phyloP scores from a whole-genome alignment of 2,797 vertebrate species.

The Rhinogobio ventralis region DNA sequence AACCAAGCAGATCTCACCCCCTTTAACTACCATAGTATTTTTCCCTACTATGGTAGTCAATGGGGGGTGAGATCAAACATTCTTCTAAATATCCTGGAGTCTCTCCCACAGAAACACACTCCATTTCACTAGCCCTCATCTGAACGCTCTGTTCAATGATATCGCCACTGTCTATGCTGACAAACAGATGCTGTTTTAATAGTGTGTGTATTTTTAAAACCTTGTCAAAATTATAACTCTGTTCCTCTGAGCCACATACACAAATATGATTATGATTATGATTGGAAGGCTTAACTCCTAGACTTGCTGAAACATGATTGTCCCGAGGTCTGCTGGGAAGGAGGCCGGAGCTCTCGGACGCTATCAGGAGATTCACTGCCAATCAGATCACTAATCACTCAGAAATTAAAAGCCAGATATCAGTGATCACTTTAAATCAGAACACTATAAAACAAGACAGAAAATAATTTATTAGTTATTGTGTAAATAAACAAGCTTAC shows the following conservation, averaged over 20 bases:
- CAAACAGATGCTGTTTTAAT: background rate
- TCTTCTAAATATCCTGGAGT: background rate
- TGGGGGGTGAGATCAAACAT: too few relatives aligned
- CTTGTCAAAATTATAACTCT: background rate
- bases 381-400: too few relatives aligned
- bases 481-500: background rate
- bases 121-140: background rate
- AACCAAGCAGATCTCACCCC: too few relatives aligned
- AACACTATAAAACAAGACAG: background rate
- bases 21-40: too few relatives aligned
- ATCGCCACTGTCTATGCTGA: background rate
- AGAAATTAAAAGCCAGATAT: too few relatives aligned
- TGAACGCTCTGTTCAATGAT: background rate
- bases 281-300: background rate
- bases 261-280: background rate
- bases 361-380: too few relatives aligned
- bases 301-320: too few relatives aligned
- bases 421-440: background rate
- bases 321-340: too few relatives aligned
- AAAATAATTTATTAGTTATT: background rate
- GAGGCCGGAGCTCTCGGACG: too few relatives aligned
- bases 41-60: too few relatives aligned
- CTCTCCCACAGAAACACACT: background rate
- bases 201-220: background rate
- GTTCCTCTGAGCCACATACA: background rate